These are phyloP conservation scores for Phoeniculus purpureus DNA, from an alignment of 2,797 vertebrate species.

Conservation along the genomic window DNA sequence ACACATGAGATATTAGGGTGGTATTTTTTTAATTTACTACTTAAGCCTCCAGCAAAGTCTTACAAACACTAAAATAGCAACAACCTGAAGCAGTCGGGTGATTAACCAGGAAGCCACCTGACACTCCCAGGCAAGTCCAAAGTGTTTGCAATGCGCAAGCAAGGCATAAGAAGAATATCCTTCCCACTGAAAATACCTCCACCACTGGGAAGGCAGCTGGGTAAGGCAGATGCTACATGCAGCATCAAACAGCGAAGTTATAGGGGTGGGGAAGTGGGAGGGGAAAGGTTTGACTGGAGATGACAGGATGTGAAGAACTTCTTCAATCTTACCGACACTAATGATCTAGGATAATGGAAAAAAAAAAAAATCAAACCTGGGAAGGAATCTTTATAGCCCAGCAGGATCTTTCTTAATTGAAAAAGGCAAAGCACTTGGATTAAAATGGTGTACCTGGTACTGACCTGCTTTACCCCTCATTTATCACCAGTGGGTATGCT, in stretches of 20 bases:
- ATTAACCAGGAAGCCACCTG: slow-evolving; percentile 49
- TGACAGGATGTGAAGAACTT: background rate
- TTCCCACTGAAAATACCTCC: background rate
- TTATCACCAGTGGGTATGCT: background rate
- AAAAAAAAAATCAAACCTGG: too few relatives aligned
- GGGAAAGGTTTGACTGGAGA: background rate
- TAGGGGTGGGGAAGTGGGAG: background rate
- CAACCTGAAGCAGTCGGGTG: slow-evolving; percentile 21
- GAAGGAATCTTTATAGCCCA: background rate
- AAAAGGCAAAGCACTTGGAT: background rate
- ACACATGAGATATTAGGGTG: background rate
- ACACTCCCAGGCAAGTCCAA: background rate
- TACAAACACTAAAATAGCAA: slow-evolving; percentile 49
- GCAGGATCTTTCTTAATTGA: background rate
- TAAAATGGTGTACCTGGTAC: background rate
- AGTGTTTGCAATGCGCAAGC: slow-evolving; percentile 1
- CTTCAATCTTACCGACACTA: background rate
- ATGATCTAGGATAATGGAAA: background rate
- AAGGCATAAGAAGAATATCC: background rate
- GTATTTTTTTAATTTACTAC: slow-evolving; percentile 20
- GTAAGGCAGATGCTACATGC: background rate
- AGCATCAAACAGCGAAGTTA: background rate
- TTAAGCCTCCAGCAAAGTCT: slow-evolving; percentile 40
- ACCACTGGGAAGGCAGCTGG: background rate
- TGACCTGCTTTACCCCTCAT: background rate